phyloP scores from a whole-genome alignment of 2,888 invertebrate species.

The Leptura quadrifasciata region DNA sequence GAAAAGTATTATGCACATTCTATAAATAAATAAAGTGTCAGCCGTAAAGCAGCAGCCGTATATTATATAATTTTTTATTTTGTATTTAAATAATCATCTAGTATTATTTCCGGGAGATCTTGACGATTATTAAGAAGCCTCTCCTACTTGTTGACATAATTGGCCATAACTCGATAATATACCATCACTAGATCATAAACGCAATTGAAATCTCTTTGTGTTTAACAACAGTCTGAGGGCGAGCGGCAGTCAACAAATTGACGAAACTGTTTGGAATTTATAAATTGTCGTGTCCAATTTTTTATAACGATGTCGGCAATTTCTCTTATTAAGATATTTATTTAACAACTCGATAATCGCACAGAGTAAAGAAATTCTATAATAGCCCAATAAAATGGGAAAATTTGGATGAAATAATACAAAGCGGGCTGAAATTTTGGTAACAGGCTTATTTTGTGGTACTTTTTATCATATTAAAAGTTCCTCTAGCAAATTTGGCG shows the following conservation, averaged over 20 bases:
- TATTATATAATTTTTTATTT: too few relatives aligned
- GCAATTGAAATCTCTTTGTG: conserved; percentile 6
- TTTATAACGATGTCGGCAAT: neutral
- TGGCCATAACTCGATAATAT: conserved; percentile 7
- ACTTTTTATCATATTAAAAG: too few relatives aligned
- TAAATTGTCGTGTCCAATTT: conserved; percentile 7
- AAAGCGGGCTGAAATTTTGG: too few relatives aligned
- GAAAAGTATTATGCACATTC: too few relatives aligned
- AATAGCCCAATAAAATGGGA: too few relatives aligned
- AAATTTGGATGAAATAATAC: too few relatives aligned
- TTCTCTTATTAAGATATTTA: conserved; percentile 7
- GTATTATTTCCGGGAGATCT: neutral
- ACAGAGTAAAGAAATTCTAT: neutral
- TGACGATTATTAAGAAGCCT: neutral
- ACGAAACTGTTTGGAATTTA: conserved; percentile 1
- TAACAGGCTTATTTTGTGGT: too few relatives aligned
- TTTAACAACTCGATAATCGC: neutral
- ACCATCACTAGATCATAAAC: conserved; percentile 2
- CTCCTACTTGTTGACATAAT: neutral
- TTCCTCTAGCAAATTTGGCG: too few relatives aligned
- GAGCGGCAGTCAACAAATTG: neutral
- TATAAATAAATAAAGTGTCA: too few relatives aligned
- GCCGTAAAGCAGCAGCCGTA: too few relatives aligned
- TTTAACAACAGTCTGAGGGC: neutral
- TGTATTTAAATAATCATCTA: too few relatives aligned